Base-by-base conservation (phyloP, 2,797 vertebrate genomes). In the Acanthiza pusilla region DNA sequence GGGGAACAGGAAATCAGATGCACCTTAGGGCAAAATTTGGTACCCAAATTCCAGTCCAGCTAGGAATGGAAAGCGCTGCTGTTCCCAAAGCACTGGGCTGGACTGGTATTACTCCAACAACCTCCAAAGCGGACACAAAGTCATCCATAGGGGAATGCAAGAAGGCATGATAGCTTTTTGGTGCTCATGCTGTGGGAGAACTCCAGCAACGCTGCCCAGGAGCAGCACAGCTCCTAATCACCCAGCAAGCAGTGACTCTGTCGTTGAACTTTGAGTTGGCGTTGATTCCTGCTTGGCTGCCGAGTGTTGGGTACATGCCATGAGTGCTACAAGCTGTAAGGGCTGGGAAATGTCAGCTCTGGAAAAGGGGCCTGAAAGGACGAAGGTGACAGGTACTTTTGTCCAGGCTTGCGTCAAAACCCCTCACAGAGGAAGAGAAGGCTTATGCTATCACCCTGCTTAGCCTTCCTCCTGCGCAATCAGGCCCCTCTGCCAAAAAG, bases 1-100 rank as follows among this genome's bases (percentile, higher is more conserved):
- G 60, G 32, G 32, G 86, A 95, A 63, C 60, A 94, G 88, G 96
- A 96, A 96, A 95, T 95, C 60, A 88, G 75, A 79, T 91, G 50
- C 57, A 82, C 83, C 53, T 90, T n/a, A 89, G 83, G 74, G 80
- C 57, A 84, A 85, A 79, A 94, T 96, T 95, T 96, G 92, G 43
- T 91, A 91, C 60, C 79, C 96, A 94, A 96, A 95, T 95, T 77
- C 66, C 43, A 75, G 58, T 85, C 85, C 94, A 84, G 50, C 65
- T 87, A 87, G 32, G 30, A 60, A 68, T 2, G 4, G 85, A 54
- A 92, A 54, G 36, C 53, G 16, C 62, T 79, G 47, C 75, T 76
- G 22, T 76, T 91, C 85, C 80, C n/a, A 65, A 91, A 84, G 74
- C 29, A 13, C 43, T 40, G 53, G 54, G 21, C 21, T 83, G 27